Conservation (phyloP, 2,797 vertebrate species). For the Botia kubotai region DNA sequence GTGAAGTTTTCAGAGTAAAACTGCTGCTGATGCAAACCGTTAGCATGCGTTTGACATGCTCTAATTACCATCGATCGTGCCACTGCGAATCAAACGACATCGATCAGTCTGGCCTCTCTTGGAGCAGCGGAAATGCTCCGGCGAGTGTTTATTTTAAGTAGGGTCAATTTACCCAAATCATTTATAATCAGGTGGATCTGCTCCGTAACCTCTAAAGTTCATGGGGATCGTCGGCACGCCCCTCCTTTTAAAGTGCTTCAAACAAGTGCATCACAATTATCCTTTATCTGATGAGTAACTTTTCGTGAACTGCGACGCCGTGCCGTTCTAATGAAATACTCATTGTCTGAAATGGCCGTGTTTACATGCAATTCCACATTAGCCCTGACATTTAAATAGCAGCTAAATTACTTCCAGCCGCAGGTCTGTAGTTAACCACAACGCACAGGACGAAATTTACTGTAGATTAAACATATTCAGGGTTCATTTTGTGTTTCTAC, state of each 20-base stretch:
- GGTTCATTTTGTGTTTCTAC: constrained; percentile 26
- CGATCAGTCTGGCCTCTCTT: constrained; percentile 9
- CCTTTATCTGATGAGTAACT: constrained; percentile 55
- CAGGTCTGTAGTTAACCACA: constrained; percentile 51
- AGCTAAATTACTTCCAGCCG: constrained; percentile 76
- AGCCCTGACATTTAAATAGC: constrained; percentile 72
- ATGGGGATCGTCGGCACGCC: constrained; percentile 52
- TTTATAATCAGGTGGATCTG: constrained; percentile 53
- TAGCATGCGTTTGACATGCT: constrained; percentile 20
- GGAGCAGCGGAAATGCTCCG: constrained; percentile 1
- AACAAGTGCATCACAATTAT: constrained; percentile 21
- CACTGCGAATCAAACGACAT: constrained; percentile 29
- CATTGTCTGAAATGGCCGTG: constrained; percentile 63
- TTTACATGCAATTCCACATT: constrained; percentile 68
- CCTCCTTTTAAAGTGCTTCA: constrained; percentile 59
- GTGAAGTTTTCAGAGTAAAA: neutral
- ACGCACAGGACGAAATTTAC: constrained; percentile 57
- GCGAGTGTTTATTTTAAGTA: constrained; percentile 21
- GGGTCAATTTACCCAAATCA: constrained; percentile 35
- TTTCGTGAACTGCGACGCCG: constrained; percentile 63
- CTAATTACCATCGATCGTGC: constrained; percentile 21
- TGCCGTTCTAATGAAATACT: constrained; percentile 68
- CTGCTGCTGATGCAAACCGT: neutral
- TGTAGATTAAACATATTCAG: constrained; percentile 53
- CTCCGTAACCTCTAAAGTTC: constrained; percentile 52